Conservation (phyloP, 2,113 vertebrate species). For the Dascyllus trimaculatus region DNA sequence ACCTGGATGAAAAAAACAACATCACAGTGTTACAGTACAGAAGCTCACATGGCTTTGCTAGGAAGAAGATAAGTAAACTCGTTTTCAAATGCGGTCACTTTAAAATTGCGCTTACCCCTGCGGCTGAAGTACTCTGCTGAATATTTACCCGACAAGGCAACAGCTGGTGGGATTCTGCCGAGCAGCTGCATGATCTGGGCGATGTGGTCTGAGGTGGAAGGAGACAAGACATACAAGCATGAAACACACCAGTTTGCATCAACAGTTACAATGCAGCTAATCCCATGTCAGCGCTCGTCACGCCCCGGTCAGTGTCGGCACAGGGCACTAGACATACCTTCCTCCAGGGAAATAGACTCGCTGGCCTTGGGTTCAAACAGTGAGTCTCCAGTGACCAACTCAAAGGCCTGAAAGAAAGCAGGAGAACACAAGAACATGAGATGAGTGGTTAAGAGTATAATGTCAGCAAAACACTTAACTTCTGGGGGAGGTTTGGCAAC, state of each 20-base stretch:
- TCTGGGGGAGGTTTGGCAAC: too few species aligned
- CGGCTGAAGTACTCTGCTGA: constrained; percentile 86
- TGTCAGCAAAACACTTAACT: not conserved
- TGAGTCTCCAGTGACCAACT: constrained; percentile 87
- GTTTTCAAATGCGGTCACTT: not conserved
- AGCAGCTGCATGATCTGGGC: constrained; percentile 89
- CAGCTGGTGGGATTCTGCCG: constrained; percentile 86
- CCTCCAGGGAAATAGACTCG: constrained; percentile 87
- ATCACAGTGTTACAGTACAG: not conserved
- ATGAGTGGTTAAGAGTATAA: not conserved
- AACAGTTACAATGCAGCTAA: constrained; percentile 26
- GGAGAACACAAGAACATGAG: constrained; percentile 10
- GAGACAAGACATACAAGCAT: constrained; percentile 5
- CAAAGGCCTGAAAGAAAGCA: constrained; percentile 85
- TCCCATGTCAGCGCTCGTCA: constrained; percentile 16
- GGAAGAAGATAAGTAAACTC: too few species aligned
- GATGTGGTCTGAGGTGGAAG: constrained; percentile 85
- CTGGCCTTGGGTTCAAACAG: constrained; percentile 89
- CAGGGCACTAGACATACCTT: constrained; percentile 79
- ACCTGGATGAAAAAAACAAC: constrained; percentile 71
- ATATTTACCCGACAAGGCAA: constrained; percentile 87
- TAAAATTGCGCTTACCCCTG: constrained; percentile 80
- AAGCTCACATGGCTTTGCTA: too few species aligned
- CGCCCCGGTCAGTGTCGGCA: not conserved
- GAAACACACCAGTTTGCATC: constrained; percentile 3